Base-by-base conservation (phyloP, 2,888 invertebrate genomes). In the Endotricha flammealis region DNA sequence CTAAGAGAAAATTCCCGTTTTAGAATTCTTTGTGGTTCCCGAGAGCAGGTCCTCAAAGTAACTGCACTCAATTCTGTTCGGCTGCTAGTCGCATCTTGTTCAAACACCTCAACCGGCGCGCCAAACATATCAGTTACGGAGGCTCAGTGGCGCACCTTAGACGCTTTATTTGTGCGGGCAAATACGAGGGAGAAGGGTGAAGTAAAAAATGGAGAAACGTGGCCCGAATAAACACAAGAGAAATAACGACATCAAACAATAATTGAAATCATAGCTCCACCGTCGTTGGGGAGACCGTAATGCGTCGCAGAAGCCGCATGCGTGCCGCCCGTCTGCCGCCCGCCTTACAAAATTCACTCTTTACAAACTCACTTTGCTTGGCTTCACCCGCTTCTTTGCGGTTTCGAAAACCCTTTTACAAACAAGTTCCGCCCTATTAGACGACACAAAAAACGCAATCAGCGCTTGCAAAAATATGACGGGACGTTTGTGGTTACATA, bases 171-270 rank as follows among this genome's bases (percentile, higher is more conserved):
- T 78, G 73, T 64, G 55, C 63, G 62, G 57, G 62, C 69, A 79
- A 81, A 78, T 63, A 76, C 55, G 51, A 67, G 67, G 68, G 67
- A 57, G 64, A 77, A 74, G 77, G 77, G 78, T 73, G 61, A 75
- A 72, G 62, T 64, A 70, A 76, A 81, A 83, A 80, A 74, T 74
- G 70, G 67, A 67, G 72, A 64, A 74, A 76, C 69, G 72, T 66
- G 67, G 63, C 71, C 73, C 74, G 74, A 82, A 80, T 77, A 80
- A 81, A 82, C 78, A 83, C 64, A 75, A 73, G 69, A 75, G 69
- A 76, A 85, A 82, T 77, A 81, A 83, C 77, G 78, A 79, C 73
- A 75, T 81, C 77, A 79, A 83, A 83, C 67, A 80, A 79, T 82
- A 83, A 83, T 83, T 81, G 85, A 83, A 85, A 83, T 81, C 80